Conservation (phyloP, 2,888 invertebrate genomes). For the Campopleginae sp. region DNA sequence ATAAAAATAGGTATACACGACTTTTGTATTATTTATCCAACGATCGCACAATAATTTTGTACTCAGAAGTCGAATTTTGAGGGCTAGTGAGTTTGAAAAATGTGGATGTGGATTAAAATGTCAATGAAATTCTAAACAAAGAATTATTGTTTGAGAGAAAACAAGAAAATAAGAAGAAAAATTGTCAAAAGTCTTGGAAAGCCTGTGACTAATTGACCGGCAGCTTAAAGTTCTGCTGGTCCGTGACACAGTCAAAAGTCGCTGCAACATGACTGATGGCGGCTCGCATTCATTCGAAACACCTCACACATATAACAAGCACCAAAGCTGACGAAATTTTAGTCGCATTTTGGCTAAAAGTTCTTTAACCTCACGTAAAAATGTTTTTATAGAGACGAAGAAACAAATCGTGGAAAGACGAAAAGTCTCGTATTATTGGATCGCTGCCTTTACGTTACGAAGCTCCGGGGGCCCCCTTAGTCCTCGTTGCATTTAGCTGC, state of each 20-base stretch:
- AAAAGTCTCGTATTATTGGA: constrained; percentile 11
- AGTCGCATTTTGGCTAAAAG: background rate
- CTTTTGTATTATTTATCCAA: background rate
- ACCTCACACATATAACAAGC: background rate
- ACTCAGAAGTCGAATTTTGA: too few species aligned
- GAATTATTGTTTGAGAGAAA: too few species aligned
- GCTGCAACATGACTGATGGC: background rate
- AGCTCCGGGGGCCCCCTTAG: background rate
- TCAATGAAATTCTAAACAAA: too few species aligned
- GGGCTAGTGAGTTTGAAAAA: too few species aligned
- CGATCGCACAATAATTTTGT: background rate
- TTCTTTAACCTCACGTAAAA: background rate
- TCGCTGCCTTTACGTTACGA: constrained; percentile 5
- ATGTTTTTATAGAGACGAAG: background rate
- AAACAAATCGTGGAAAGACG: background rate
- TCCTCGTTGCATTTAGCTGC: constrained; percentile 13
- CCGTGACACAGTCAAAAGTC: background rate
- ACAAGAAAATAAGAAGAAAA: too few species aligned
- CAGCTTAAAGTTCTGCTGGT: background rate
- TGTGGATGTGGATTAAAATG: too few species aligned
- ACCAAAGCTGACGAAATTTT: background rate
- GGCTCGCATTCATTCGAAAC: background rate
- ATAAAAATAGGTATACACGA: background rate
- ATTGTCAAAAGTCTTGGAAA: background rate
- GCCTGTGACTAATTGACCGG: background rate